Evolutionary conservation across 1,140 invertebrate genomes (phyloP).

Genomic region (Tribolium madens): DNA sequence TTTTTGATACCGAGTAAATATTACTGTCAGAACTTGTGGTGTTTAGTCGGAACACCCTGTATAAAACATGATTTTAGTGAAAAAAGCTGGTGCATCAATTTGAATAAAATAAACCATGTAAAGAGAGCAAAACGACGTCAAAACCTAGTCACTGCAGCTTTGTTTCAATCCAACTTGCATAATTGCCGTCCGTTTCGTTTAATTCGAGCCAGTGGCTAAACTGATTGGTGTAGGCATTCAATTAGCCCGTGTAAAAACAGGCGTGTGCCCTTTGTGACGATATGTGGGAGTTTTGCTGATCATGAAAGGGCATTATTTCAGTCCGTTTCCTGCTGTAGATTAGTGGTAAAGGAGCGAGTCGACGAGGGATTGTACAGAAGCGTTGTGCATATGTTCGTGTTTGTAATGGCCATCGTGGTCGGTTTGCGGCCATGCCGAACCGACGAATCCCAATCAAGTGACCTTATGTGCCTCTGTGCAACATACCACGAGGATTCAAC

Average conservation of each 20-base stretch:
- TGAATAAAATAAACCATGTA: background rate
- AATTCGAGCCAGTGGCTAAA: background rate
- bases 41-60: no score
- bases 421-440: constrained; percentile 22
- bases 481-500: constrained; percentile 38
- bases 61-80: no score
- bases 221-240: background rate
- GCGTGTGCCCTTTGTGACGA: background rate
- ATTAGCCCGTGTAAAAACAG: constrained; percentile 2
- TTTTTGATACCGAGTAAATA: no score
- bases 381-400: constrained; percentile 47
- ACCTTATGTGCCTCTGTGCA: constrained; percentile 41
- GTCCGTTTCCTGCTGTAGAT: constrained; percentile 47
- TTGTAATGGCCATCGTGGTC: constrained; percentile 28
- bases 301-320: constrained; percentile 48
- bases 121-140: no score
- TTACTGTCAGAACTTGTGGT: no score
- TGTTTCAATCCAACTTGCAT: background rate
- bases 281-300: constrained; percentile 32
- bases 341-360: constrained; percentile 34
- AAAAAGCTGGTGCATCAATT: no score
- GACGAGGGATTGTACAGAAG: constrained; percentile 33
- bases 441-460: constrained; percentile 42
- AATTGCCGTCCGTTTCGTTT: background rate
- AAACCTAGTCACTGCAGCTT: no score